Percentiles rank a stretch among this genome's conserved stretches.
phyloP scores from a whole-genome alignment of 2,888 invertebrate genomes.

The Drosophila neotestacea region DNA sequence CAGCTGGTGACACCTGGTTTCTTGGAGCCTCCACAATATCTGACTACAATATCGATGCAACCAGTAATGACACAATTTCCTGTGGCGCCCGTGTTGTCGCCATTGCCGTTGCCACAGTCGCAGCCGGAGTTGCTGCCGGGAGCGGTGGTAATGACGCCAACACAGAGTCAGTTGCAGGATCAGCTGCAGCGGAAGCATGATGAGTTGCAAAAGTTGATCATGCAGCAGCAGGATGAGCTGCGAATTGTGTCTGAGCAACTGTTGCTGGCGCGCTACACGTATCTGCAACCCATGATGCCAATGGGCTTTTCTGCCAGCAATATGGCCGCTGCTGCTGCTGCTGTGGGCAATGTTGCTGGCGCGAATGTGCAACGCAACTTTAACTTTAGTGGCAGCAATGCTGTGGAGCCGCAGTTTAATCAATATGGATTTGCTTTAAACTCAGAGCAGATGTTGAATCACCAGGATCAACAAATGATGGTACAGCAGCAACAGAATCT shows the following conservation, averaged over 20 bases:
- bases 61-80: slow-evolving; percentile 86
- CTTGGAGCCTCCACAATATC: slow-evolving; percentile 86
- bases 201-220: slow-evolving; percentile 93
- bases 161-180: slow-evolving; percentile 88
- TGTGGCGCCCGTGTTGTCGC: slow-evolving; percentile 86
- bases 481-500: slow-evolving; percentile 76
- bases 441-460: slow-evolving; percentile 77
- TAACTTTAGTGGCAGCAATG: slow-evolving; percentile 64
- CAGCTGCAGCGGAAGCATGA: slow-evolving; percentile 93
- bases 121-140: slow-evolving; percentile 79
- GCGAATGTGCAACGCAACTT: slow-evolving; percentile 57
- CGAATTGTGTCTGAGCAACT: slow-evolving; percentile 94
- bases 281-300: slow-evolving; percentile 86
- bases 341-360: slow-evolving; percentile 23
- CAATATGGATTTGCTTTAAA: slow-evolving; percentile 82
- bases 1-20: slow-evolving; percentile 83
- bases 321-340: slow-evolving; percentile 48
- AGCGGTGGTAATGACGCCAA: slow-evolving; percentile 86
- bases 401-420: slow-evolving; percentile 80
- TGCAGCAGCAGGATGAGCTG: slow-evolving; percentile 94
- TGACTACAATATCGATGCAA: slow-evolving; percentile 87
- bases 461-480: slow-evolving; percentile 79
- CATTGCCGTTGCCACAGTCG: slow-evolving; percentile 78
- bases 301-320: slow-evolving; percentile 67
- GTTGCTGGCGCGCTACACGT: slow-evolving; percentile 91